A percentile compares a stretch with the other conserved stretches of the same genome.
phyloP scores from a whole-genome alignment of 2,888 invertebrate genomes.

The Thymelicus sylvestris region DNA sequence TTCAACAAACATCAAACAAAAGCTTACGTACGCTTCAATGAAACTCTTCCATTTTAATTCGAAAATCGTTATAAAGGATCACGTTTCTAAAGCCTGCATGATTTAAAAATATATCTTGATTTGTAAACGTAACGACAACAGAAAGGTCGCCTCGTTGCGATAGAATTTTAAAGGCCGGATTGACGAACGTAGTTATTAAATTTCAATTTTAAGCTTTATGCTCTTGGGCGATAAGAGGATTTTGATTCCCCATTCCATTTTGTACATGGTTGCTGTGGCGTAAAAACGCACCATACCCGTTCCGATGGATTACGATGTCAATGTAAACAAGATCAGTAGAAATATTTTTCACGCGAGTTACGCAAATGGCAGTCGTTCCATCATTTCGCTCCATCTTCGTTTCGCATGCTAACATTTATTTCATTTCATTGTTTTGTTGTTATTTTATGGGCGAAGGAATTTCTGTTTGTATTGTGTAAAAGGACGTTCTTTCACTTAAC shows the following conservation, averaged over 20 bases:
- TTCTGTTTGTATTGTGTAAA: slow-evolving; percentile 44
- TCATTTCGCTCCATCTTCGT: slow-evolving; percentile 63
- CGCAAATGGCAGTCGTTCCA: slow-evolving; percentile 69
- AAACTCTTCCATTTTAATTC: neutral
- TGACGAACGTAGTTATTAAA: slow-evolving; percentile 51
- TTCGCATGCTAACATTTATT: slow-evolving; percentile 70
- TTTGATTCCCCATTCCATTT: slow-evolving; percentile 61
- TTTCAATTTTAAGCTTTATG: slow-evolving; percentile 74
- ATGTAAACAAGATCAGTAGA: slow-evolving; percentile 75
- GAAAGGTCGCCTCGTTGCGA: slow-evolving; percentile 10
- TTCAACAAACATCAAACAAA: neutral
- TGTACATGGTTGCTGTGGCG: slow-evolving; percentile 59
- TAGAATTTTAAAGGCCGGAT: slow-evolving; percentile 36
- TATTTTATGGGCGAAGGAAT: slow-evolving; percentile 43
- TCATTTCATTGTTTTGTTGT: slow-evolving; percentile 67
- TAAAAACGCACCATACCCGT: slow-evolving; percentile 58
- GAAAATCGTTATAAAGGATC: slow-evolving; percentile 1
- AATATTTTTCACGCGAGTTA: slow-evolving; percentile 71
- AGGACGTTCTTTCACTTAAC: slow-evolving; percentile 38
- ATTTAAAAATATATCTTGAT: slow-evolving; percentile 43
- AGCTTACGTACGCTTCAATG: neutral
- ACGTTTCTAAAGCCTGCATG: slow-evolving; percentile 4
- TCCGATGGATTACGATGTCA: slow-evolving; percentile 67
- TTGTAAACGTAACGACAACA: slow-evolving; percentile 38
- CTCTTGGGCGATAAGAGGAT: slow-evolving; percentile 69